phyloP scores from a whole-genome alignment of 2,797 vertebrate genomes.

The Sebastes taczanowskii region DNA sequence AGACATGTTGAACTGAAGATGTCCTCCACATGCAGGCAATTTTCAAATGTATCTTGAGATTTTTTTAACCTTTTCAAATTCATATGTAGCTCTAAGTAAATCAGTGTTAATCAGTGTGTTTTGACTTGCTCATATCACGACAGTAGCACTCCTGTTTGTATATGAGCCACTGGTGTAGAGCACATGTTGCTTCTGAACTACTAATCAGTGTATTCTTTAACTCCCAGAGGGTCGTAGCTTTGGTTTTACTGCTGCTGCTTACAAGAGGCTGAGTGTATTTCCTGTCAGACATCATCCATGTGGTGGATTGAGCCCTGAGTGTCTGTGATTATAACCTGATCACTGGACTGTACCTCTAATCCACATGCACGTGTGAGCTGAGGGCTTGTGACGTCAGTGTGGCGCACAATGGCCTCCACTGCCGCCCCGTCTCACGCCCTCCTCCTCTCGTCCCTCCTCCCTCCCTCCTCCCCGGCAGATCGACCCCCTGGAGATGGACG shows the following conservation, averaged over 20 bases:
- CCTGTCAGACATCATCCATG: slow-evolving; percentile 74
- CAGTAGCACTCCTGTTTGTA: background rate
- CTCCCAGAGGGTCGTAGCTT: slow-evolving; percentile 47
- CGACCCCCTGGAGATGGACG: slow-evolving; percentile 88
- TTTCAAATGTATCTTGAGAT: slow-evolving; percentile 4
- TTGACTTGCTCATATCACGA: slow-evolving; percentile 13
- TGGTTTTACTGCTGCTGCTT: slow-evolving; percentile 30
- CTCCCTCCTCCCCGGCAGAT: slow-evolving; percentile 82
- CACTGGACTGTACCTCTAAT: slow-evolving; percentile 73
- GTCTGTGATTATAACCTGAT: slow-evolving; percentile 75
- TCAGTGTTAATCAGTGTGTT: slow-evolving; percentile 15
- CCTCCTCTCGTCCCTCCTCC: slow-evolving; percentile 74
- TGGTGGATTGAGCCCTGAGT: slow-evolving; percentile 73
- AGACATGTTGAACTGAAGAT: slow-evolving; percentile 16
- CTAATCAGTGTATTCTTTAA: slow-evolving; percentile 38
- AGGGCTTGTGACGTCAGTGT: slow-evolving; percentile 75
- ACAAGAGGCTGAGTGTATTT: slow-evolving; percentile 34
- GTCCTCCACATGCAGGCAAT: slow-evolving; percentile 23
- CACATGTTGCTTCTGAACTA: slow-evolving; percentile 41
- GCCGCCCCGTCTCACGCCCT: slow-evolving; percentile 69
- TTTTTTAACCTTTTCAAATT: slow-evolving; percentile 1
- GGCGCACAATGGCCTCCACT: slow-evolving; percentile 66
- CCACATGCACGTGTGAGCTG: slow-evolving; percentile 76
- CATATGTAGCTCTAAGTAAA: background rate
- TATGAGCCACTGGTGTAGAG: slow-evolving; percentile 37